phyloP scores from a whole-genome alignment of 2,888 invertebrate species.

The Eristalis arbustorum region DNA sequence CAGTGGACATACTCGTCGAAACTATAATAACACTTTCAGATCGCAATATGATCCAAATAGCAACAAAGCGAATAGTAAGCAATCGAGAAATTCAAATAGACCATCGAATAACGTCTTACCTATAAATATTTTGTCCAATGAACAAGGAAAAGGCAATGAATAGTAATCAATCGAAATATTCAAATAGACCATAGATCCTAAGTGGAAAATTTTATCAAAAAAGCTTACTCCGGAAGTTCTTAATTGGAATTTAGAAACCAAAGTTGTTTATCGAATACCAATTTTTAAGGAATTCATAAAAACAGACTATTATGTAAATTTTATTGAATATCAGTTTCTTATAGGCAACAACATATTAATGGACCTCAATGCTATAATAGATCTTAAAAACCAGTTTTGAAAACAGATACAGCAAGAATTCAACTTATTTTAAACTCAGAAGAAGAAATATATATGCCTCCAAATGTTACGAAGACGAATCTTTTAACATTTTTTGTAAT shows the following conservation, averaged over 20 bases:
- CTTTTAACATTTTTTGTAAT: background rate
- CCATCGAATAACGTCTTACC: background rate
- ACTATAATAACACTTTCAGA: too few relatives aligned
- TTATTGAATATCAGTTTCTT: constrained; percentile 6
- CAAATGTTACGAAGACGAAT: constrained; percentile 9
- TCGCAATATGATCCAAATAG: background rate
- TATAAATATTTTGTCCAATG: background rate
- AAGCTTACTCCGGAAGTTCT: too few relatives aligned
- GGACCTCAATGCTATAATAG: constrained; percentile 34
- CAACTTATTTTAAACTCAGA: too few relatives aligned
- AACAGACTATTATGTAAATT: background rate
- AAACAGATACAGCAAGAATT: too few relatives aligned
- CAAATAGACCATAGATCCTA: too few relatives aligned
- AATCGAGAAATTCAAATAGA: too few relatives aligned
- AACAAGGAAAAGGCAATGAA: too few relatives aligned
- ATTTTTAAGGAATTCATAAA: constrained; percentile 8
- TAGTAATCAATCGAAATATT: too few relatives aligned
- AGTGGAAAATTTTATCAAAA: background rate
- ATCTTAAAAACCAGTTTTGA: constrained; percentile 22
- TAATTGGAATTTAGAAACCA: background rate
- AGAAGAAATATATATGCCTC: background rate
- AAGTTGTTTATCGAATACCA: background rate
- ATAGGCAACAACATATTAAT: constrained; percentile 49
- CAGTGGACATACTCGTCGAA: background rate
- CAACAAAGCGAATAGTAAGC: background rate